Evolutionary conservation across 1,140 invertebrate species (phyloP).

Genomic region (Diorhabda carinulata): DNA sequence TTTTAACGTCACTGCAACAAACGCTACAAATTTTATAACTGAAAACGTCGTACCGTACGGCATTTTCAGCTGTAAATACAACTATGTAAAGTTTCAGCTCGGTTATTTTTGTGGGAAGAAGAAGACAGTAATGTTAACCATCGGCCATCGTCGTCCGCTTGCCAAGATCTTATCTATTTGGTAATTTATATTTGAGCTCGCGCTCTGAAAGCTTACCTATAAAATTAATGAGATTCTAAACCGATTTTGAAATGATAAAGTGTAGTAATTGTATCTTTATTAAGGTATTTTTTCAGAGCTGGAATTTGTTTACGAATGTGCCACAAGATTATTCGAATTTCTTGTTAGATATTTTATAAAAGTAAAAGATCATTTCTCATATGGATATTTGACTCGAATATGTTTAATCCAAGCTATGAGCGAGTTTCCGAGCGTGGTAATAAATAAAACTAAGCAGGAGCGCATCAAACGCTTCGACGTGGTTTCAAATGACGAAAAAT

Average conservation of each 20-base stretch:
- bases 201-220: conserved; percentile 35
- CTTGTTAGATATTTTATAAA: conserved; percentile 21
- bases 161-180: conserved; percentile 33
- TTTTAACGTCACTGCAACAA: background rate
- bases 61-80: background rate
- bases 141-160: background rate
- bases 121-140: background rate
- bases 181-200: conserved; percentile 38
- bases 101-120: conserved; percentile 1
- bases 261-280: conserved; percentile 40
- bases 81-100: background rate
- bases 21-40: background rate
- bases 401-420: background rate
- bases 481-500: too few relatives aligned
- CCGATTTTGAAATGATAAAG: conserved; percentile 40
- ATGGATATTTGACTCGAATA: background rate
- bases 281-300: conserved; percentile 33
- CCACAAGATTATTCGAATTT: conserved; percentile 18
- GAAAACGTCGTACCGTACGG: background rate
- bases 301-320: conserved; percentile 21
- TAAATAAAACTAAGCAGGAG: background rate
- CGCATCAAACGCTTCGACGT: too few relatives aligned
- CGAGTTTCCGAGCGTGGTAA: conserved; percentile 5
- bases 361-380: conserved; percentile 19
- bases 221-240: conserved; percentile 37